Percentiles rank a stretch among this genome's conserved stretches.
phyloP scores from a whole-genome alignment of 1,140 invertebrate genomes.

The Drosophila mojavensis region DNA sequence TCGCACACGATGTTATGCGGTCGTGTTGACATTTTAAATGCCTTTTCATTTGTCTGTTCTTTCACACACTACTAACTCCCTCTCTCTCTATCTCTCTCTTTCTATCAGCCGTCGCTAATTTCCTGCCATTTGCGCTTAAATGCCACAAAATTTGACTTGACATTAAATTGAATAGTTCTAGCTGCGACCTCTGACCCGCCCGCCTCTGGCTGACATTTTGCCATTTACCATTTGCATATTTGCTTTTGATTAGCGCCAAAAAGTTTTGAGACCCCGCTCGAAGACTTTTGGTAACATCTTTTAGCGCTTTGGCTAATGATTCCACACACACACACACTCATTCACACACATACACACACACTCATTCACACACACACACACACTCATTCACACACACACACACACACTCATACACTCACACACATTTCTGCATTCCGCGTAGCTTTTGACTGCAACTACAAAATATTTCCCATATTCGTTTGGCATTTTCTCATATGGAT shows the following conservation, averaged over 20 bases:
- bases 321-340: slow-evolving; percentile 6
- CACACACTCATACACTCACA: slow-evolving; percentile 4
- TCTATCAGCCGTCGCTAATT: slow-evolving; percentile 60
- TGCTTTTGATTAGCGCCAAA: slow-evolving; percentile 43
- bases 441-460: slow-evolving; percentile 64
- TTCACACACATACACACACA: not conserved
- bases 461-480: slow-evolving; percentile 75
- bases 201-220: not conserved
- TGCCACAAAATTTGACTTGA: slow-evolving; percentile 54
- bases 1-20: slow-evolving; percentile 78
- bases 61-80: not conserved
- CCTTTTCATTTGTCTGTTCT: slow-evolving; percentile 68
- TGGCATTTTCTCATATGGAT: slow-evolving; percentile 39
- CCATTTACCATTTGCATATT: slow-evolving; percentile 40
- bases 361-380: not conserved
- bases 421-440: not conserved
- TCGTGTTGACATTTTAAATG: slow-evolving; percentile 82
- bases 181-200: slow-evolving; percentile 35
- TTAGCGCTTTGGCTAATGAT: slow-evolving; percentile 43
- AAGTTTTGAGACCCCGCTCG: slow-evolving; percentile 3
- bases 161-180: slow-evolving; percentile 56
- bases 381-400: not conserved
- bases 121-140: slow-evolving; percentile 71
- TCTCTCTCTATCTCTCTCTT: not conserved
- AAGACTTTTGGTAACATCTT: slow-evolving; percentile 36